These are phyloP conservation scores for Atta texana DNA, from an alignment of 1,140 invertebrate species.

Conservation along the genomic window DNA sequence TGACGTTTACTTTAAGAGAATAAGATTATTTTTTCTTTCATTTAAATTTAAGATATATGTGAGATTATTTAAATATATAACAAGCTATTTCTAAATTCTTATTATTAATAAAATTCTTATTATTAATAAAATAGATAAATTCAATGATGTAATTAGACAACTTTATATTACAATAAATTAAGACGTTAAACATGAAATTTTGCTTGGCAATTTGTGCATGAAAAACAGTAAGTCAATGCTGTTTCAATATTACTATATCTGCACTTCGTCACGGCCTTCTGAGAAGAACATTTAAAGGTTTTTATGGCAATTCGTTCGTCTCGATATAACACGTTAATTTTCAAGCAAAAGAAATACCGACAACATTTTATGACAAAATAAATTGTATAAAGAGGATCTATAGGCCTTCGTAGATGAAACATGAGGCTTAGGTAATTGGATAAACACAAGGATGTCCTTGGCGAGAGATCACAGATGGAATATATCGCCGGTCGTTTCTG, in stretches of 20 bases:
- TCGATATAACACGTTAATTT: constrained; percentile 31
- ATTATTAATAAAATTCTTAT: neutral
- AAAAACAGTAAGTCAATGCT: neutral
- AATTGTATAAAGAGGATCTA: constrained; percentile 62
- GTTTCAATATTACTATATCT: neutral
- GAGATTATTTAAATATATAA: neutral
- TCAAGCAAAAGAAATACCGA: constrained; percentile 2
- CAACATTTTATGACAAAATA: constrained; percentile 68
- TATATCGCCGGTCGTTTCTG: constrained; percentile 35
- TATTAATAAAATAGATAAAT: neutral
- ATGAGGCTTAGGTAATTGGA: constrained; percentile 63
- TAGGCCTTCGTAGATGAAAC: constrained; percentile 63
- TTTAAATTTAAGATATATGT: neutral
- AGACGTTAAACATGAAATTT: constrained; percentile 13
- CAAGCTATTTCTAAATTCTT: neutral
- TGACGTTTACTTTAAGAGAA: neutral
- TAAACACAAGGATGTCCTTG: constrained; percentile 68
- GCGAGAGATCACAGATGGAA: constrained; percentile 30
- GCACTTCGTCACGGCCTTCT: neutral
- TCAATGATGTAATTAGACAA: neutral
- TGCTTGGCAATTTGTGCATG: constrained; percentile 3
- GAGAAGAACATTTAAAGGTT: neutral
- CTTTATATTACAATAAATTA: neutral
- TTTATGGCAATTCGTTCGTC: neutral
- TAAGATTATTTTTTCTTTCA: neutral